Evolutionary conservation across 1,140 invertebrate genomes (phyloP).

Genomic region (Polypedilum vanderplanki): DNA sequence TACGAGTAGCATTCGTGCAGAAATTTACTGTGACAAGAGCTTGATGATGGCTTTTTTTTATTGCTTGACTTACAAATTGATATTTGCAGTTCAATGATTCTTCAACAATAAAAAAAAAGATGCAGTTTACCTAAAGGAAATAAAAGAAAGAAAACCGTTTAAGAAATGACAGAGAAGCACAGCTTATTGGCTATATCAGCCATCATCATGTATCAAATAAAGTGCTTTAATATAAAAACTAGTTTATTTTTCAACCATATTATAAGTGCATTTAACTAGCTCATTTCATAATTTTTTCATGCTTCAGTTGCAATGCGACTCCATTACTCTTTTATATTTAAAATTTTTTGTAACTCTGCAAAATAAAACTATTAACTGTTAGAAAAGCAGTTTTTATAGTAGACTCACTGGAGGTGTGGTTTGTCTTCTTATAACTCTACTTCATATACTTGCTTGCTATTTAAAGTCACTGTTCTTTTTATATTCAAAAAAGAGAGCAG

Average conservation of each 20-base stretch:
- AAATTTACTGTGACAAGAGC: neutral
- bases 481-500: neutral
- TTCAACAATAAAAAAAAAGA: neutral
- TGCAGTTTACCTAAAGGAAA: too few relatives aligned
- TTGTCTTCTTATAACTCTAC: constrained; percentile 4
- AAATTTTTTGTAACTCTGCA: neutral
- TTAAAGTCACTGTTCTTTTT: neutral
- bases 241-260: neutral
- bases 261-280: neutral
- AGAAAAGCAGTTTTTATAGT: neutral
- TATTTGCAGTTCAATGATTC: constrained; percentile 25
- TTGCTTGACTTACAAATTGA: constrained; percentile 1
- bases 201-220: neutral
- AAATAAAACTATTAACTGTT: constrained; percentile 3
- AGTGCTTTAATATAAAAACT: neutral
- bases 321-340: neutral
- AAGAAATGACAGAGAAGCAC: neutral
- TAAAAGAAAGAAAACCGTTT: too few relatives aligned
- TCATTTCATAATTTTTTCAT: neutral
- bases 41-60: neutral
- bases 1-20: neutral
- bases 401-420: constrained; percentile 15
- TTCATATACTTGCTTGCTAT: neutral
- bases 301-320: constrained; percentile 1
- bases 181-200: neutral